These are phyloP conservation scores for Heliornis fulica DNA, from an alignment of 2,113 vertebrate species.

Conservation along the genomic window DNA sequence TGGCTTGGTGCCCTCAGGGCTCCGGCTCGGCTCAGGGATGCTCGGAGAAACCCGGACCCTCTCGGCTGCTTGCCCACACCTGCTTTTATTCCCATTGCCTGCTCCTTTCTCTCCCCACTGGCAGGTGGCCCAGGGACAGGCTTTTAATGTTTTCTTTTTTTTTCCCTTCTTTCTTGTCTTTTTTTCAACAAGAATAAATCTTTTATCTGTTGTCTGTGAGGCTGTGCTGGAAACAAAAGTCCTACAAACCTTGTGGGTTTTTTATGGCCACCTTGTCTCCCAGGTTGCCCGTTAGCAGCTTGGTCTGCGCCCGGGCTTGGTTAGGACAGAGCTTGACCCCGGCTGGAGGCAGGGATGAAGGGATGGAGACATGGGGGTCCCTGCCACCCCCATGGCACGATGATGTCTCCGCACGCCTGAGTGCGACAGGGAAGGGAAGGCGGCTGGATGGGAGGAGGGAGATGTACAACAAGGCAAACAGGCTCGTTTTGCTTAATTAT, in stretches of 20 bases:
- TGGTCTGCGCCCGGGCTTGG: not conserved
- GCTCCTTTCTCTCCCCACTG: not conserved
- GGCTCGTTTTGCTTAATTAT: slow-evolving; percentile 64
- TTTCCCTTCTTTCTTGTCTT: not conserved
- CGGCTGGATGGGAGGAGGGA: not conserved
- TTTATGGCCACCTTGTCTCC: not conserved
- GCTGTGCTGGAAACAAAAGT: not conserved
- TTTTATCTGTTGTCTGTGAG: slow-evolving; percentile 19
- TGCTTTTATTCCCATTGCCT: not conserved
- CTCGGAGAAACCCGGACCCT: not conserved
- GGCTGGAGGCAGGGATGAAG: not conserved
- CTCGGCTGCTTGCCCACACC: not conserved
- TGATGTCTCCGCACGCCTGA: not conserved
- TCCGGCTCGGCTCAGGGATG: not conserved
- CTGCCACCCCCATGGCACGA: not conserved
- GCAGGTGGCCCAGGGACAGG: not conserved
- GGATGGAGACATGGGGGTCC: not conserved
- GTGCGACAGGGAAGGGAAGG: not conserved
- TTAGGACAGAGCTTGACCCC: not conserved
- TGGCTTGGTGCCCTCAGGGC: fast-evolving
- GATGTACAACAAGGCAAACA: not conserved
- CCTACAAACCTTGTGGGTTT: not conserved
- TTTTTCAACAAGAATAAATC: slow-evolving; percentile 29
- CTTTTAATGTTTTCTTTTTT: not conserved
- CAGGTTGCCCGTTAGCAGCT: not conserved